A percentile compares a stretch with the other conserved stretches of the same genome.
phyloP scores from a whole-genome alignment of 30 jellyfish, hydroid and myxozoan species.

The Turritopsis dohrnii region DNA sequence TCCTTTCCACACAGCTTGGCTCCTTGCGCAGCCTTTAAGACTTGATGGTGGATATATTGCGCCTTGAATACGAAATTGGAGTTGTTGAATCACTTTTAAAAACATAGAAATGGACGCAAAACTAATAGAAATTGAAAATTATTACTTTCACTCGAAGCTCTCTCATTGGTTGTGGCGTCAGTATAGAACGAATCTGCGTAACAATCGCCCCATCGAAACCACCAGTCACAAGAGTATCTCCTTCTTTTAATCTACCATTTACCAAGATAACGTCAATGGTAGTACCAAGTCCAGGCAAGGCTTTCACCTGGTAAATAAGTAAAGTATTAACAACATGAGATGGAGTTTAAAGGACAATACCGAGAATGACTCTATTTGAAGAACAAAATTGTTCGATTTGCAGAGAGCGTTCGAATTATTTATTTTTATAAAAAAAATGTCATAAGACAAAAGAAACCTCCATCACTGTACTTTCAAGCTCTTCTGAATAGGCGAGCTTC shows the following conservation, averaged over 20 bases:
- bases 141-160: conserved; percentile 86
- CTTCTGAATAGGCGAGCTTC: conserved; percentile 66
- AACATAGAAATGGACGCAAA: background rate
- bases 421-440: background rate
- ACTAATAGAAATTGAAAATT: background rate
- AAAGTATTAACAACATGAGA: background rate
- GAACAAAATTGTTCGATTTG: background rate
- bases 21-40: conserved; percentile 85
- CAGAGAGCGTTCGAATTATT: background rate
- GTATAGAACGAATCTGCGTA: conserved; percentile 85
- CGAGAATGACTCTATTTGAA: no score
- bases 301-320: conserved; percentile 60
- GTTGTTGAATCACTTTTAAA: background rate
- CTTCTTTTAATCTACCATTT: conserved; percentile 91
- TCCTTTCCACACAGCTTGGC: conserved; percentile 81
- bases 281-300: conserved; percentile 93
- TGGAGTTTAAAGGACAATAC: no score
- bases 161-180: conserved; percentile 97
- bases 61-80: conserved; percentile 39
- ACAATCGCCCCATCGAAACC: conserved; percentile 98
- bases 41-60: conserved; percentile 80
- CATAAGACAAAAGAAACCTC: conserved; percentile 52
- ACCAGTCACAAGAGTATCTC: conserved; percentile 90
- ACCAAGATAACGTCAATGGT: conserved; percentile 86
- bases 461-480: conserved; percentile 82